A percentile compares a stretch with the other conserved stretches of the same genome.
phyloP scores from a whole-genome alignment of 2,113 vertebrate genomes.

The Amphiprion ocellaris region DNA sequence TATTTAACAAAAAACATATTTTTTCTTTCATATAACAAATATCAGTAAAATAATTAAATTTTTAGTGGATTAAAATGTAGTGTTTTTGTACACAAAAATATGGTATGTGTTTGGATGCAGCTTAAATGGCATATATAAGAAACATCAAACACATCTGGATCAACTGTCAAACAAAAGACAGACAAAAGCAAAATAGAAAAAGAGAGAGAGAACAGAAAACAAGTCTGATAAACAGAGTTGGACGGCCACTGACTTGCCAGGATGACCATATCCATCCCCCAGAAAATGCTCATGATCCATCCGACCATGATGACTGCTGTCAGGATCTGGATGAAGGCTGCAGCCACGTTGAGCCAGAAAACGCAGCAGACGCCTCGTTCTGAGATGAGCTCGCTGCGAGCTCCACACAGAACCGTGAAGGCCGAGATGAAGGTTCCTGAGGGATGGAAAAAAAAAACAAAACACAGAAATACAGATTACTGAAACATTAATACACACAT shows the following conservation, averaged over 20 bases:
- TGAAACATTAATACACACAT: neutral
- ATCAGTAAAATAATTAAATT: too few species aligned
- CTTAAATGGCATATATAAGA: too few species aligned
- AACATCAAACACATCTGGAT: too few species aligned
- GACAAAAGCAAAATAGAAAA: neutral
- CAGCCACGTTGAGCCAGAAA: constrained; percentile 97
- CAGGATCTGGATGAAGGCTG: constrained; percentile 96
- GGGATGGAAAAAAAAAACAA: neutral
- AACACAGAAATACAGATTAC: neutral
- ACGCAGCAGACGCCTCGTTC: constrained; percentile 95
- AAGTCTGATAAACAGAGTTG: neutral
- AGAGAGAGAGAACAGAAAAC: neutral
- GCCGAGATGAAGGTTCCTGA: constrained; percentile 95
- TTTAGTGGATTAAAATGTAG: too few species aligned
- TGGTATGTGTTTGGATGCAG: too few species aligned
- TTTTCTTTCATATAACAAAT: too few species aligned
- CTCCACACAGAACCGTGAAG: constrained; percentile 95
- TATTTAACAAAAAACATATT: too few species aligned
- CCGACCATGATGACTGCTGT: constrained; percentile 98
- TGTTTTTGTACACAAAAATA: too few species aligned
- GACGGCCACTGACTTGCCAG: constrained; percentile 91
- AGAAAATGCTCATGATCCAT: constrained; percentile 99
- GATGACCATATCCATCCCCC: constrained; percentile 99
- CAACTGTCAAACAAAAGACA: neutral
- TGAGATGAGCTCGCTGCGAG: constrained; percentile 91